Conservation (phyloP, 2,888 invertebrate genomes). For the Metacarcinus magister region DNA sequence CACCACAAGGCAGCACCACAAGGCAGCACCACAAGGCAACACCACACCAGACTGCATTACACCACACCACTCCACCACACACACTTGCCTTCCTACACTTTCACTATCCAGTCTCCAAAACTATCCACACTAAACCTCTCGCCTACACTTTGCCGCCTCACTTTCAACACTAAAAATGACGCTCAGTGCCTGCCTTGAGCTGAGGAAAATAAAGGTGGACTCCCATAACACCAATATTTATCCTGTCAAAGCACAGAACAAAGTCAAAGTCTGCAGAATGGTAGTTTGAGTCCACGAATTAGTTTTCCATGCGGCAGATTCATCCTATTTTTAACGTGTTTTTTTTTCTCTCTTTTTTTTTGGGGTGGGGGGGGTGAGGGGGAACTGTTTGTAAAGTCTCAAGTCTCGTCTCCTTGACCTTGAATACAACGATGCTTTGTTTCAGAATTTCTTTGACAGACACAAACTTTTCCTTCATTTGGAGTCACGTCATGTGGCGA, state of each 20-base stretch:
- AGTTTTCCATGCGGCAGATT: no score
- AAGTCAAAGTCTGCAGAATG: neutral
- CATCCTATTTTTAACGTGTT: neutral
- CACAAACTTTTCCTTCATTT: slow-evolving; percentile 11
- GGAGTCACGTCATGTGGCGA: slow-evolving; percentile 14
- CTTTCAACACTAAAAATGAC: neutral
- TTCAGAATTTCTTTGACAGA: neutral
- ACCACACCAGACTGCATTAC: neutral
- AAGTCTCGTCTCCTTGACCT: neutral
- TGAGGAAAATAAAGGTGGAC: neutral
- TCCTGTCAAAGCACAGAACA: neutral
- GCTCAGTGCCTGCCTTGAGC: no score
- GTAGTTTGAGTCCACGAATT: neutral
- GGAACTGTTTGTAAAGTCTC: neutral
- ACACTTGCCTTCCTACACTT: no score
- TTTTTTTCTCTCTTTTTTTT: neutral
- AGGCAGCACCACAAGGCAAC: neutral
- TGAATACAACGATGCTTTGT: neutral
- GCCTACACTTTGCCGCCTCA: neutral
- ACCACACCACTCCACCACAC: neutral
- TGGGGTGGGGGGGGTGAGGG: neutral
- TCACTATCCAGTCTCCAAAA: no score
- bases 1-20: no score
- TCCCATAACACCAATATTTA: neutral
- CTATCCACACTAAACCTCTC: no score